Percentiles rank a stretch among this genome's conserved stretches.
These are phyloP conservation scores for Epinephelus coioides DNA, from an alignment of 2,797 vertebrate species.

Conservation along the genomic window DNA sequence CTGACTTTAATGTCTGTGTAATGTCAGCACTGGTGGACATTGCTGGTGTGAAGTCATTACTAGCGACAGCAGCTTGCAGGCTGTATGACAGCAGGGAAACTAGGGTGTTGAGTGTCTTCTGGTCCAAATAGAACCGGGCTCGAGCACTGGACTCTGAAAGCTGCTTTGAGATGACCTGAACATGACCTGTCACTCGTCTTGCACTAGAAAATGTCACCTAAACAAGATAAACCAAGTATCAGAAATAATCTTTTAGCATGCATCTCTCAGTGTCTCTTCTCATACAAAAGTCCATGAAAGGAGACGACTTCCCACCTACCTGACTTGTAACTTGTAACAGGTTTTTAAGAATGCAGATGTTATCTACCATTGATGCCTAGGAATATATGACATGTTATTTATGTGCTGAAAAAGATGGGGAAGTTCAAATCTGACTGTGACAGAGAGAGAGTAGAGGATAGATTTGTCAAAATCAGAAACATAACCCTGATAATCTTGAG, in stretches of 20 bases:
- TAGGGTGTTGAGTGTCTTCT: constrained; percentile 57
- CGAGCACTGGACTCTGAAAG: constrained; percentile 29
- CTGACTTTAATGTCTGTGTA: constrained; percentile 13
- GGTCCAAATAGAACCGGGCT: constrained; percentile 33
- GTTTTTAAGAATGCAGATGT: constrained; percentile 75
- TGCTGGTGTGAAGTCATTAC: constrained; percentile 12
- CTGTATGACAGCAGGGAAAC: constrained; percentile 79
- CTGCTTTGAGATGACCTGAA: constrained; percentile 54
- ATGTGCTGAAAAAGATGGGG: neutral
- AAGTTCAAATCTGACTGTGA: neutral
- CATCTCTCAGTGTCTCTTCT: neutral
- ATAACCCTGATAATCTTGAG: neutral
- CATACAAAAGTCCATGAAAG: neutral
- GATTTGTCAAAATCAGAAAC: neutral
- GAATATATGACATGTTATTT: constrained; percentile 21
- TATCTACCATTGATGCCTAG: constrained; percentile 79
- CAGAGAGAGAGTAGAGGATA: neutral
- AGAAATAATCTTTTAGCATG: neutral
- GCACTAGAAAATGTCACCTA: constrained; percentile 83
- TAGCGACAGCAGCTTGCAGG: constrained; percentile 67
- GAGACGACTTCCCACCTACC: constrained; percentile 69
- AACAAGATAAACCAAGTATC: neutral
- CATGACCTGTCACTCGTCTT: constrained; percentile 61
- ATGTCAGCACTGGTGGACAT: constrained; percentile 1
- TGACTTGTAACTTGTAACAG: constrained; percentile 82